Percentiles rank a stretch among this genome's conserved stretches.
Evolutionary conservation across 23 tunicate species (phyloP).

Genomic region (Ciona savignyi): DNA sequence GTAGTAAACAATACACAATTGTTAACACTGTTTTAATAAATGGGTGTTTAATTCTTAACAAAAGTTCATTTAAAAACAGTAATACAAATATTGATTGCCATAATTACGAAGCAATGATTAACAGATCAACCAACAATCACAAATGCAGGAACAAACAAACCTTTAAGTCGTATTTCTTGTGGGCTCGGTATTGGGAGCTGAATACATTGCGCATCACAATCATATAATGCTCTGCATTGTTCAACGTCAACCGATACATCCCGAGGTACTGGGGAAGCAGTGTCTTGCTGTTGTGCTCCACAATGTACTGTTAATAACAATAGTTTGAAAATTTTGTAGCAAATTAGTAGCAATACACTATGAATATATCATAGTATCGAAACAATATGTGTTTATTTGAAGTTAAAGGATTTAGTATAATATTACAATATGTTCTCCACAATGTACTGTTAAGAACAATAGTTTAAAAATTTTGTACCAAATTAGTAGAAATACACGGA

Average conservation of each 20-base stretch:
- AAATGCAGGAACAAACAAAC: conserved; percentile 27
- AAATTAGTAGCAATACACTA: conserved; percentile 68
- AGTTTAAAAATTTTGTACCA: too few relatives aligned
- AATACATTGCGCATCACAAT: conserved; percentile 82
- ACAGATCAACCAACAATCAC: too few relatives aligned
- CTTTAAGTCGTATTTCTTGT: conserved; percentile 88
- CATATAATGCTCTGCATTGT: conserved; percentile 66
- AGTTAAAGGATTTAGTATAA: conserved; percentile 72
- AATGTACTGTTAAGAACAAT: conserved; percentile 52
- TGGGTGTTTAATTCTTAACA: too few relatives aligned
- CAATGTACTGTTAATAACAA: conserved; percentile 65
- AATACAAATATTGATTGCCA: too few relatives aligned
- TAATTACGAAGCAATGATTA: too few relatives aligned
- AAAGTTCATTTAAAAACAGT: too few relatives aligned
- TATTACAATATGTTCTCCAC: conserved; percentile 91
- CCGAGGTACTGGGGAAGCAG: conserved; percentile 95
- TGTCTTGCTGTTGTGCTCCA: conserved; percentile 93
- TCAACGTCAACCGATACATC: conserved; percentile 84
- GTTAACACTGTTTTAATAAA: too few relatives aligned
- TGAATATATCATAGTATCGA: too few relatives aligned
- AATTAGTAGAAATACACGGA: too few relatives aligned
- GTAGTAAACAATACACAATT: too few relatives aligned
- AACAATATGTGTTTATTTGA: conserved; percentile 30
- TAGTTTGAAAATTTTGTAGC: conserved; percentile 57
- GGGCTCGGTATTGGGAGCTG: conserved; percentile 59